phyloP scores from a whole-genome alignment of 1,140 invertebrate genomes.

The Varroa destructor region DNA sequence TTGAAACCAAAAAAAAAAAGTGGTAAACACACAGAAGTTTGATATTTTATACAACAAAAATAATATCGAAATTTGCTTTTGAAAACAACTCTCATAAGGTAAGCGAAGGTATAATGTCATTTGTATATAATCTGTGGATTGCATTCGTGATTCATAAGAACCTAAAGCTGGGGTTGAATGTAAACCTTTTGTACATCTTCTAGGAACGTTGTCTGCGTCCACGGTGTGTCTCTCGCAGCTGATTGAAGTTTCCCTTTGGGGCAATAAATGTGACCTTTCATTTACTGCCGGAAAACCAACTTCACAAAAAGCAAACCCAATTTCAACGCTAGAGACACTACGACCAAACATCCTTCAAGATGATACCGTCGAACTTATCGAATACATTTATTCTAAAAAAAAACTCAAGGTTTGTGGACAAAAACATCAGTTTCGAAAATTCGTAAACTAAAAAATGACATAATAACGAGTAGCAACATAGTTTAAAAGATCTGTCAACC shows the following conservation, averaged over 20 bases:
- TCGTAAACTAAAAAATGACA: too few relatives aligned
- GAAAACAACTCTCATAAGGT: too few relatives aligned
- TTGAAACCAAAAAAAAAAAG: too few relatives aligned
- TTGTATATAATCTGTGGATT: too few relatives aligned
- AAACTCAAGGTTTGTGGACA: slow-evolving; percentile 31
- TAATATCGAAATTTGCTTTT: too few relatives aligned
- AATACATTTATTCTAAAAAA: slow-evolving; percentile 33
- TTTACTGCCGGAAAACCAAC: slow-evolving; percentile 55
- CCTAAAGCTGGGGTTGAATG: too few relatives aligned
- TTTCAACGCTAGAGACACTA: slow-evolving; percentile 51
- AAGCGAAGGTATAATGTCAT: too few relatives aligned
- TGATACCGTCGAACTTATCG: slow-evolving; percentile 49
- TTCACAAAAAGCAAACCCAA: slow-evolving; percentile 46
- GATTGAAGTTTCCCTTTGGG: slow-evolving; percentile 48
- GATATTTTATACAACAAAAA: too few relatives aligned
- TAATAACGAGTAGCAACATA: too few relatives aligned
- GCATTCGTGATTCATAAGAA: too few relatives aligned
- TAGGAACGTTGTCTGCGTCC: neutral
- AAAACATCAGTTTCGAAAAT: too few relatives aligned
- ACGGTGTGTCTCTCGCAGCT: neutral
- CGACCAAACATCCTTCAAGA: slow-evolving; percentile 57
- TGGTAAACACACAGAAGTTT: too few relatives aligned
- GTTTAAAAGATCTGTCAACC: slow-evolving; percentile 29
- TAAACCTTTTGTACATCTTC: neutral
- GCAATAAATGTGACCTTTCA: slow-evolving; percentile 73